These are phyloP conservation scores for Entelurus aequoreus DNA, from an alignment of 2,113 vertebrate species.

Conservation along the genomic window DNA sequence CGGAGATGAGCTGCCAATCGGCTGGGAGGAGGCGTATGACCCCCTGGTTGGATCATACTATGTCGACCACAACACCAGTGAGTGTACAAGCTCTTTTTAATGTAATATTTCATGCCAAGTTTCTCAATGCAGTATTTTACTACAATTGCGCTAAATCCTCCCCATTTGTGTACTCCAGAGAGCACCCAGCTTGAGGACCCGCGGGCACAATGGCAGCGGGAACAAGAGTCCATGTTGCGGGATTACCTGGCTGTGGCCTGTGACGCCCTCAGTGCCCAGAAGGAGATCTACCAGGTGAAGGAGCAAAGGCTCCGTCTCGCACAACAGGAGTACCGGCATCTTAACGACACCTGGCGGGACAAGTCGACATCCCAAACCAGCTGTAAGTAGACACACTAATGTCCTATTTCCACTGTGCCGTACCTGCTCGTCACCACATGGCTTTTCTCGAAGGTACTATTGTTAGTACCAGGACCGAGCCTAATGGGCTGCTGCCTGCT, in stretches of 20 bases:
- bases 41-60: constrained; percentile 91
- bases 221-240: constrained; percentile 94
- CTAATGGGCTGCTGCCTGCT: too few species aligned
- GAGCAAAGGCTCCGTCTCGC: constrained; percentile 90
- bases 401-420: too few species aligned
- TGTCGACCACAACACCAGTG: constrained; percentile 98
- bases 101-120: too few species aligned
- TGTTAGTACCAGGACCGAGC: too few species aligned
- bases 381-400: constrained; percentile 74
- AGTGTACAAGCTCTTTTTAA: constrained; percentile 44
- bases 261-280: constrained; percentile 89
- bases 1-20: constrained; percentile 91
- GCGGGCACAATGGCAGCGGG: constrained; percentile 89
- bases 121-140: too few species aligned
- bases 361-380: constrained; percentile 91
- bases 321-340: constrained; percentile 90
- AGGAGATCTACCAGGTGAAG: constrained; percentile 96
- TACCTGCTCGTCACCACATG: too few species aligned
- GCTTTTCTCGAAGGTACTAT: too few species aligned
- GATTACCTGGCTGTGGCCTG: constrained; percentile 92
- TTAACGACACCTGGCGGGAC: constrained; percentile 90
- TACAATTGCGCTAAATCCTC: background rate
- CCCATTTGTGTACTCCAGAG: constrained; percentile 44
- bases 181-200: constrained; percentile 98
- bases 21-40: constrained; percentile 96